These are phyloP conservation scores for Orchesella flavescens DNA, from an alignment of 2,888 invertebrate genomes.

Conservation along the genomic window DNA sequence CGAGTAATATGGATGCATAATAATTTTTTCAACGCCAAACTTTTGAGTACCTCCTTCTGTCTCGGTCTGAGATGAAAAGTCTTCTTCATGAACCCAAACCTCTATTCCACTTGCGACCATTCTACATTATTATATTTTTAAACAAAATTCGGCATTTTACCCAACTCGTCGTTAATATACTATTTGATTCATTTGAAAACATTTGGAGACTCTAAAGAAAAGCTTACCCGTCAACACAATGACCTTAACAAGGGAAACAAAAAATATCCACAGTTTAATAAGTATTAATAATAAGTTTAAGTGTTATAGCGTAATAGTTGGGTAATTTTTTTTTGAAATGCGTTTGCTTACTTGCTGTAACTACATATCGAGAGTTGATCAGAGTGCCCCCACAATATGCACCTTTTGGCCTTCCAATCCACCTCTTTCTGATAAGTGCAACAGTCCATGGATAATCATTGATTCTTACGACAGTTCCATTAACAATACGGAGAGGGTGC, in stretches of 20 bases:
- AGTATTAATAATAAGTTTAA: too few species aligned
- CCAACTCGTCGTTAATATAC: too few species aligned
- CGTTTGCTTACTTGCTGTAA: conserved; percentile 40
- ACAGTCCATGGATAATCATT: conserved; percentile 70
- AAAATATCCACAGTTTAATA: too few species aligned
- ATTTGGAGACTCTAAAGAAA: too few species aligned
- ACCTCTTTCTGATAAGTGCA: conserved; percentile 61
- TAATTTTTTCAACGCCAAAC: conserved; percentile 59
- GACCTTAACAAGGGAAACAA: conserved; percentile 38
- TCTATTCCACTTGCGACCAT: conserved; percentile 58
- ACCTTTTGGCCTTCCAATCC: conserved; percentile 62
- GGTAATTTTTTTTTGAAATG: too few species aligned
- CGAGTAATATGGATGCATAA: conserved; percentile 65
- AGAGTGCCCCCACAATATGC: conserved; percentile 65
- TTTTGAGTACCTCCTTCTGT: conserved; percentile 68
- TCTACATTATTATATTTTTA: conserved; percentile 22
- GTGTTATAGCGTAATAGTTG: too few species aligned
- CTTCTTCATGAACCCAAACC: conserved; percentile 67
- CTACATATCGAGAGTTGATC: conserved; percentile 56
- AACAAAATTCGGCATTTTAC: neutral
- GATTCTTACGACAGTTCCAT: conserved; percentile 66
- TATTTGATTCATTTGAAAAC: too few species aligned
- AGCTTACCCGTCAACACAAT: conserved; percentile 59
- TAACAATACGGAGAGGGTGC: conserved; percentile 65
- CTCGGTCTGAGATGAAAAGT: conserved; percentile 63